Conservation (phyloP, 2,797 vertebrate genomes). For the Bradypus variegatus region DNA sequence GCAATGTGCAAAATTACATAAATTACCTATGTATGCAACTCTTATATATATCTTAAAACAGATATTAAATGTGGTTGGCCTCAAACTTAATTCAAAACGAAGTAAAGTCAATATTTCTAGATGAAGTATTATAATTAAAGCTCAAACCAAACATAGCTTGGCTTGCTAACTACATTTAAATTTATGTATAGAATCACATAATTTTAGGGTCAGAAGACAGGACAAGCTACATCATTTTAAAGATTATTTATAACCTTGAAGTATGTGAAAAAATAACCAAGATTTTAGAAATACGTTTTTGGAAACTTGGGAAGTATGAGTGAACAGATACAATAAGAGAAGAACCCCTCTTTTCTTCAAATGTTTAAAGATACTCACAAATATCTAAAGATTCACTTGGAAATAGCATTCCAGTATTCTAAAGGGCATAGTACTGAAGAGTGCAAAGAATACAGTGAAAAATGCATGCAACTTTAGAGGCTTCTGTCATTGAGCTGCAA, state of each 20-base stretch:
- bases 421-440: neutral
- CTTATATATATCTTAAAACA: neutral
- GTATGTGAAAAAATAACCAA: neutral
- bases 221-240: neutral
- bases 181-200: neutral
- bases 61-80: neutral
- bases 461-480: neutral
- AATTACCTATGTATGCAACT: neutral
- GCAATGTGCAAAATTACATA: neutral
- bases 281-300: neutral
- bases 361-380: neutral
- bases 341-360: neutral
- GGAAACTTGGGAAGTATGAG: neutral
- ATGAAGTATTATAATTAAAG: neutral
- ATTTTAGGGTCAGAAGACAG: slow-evolving; percentile 10
- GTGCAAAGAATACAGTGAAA: neutral
- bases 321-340: neutral
- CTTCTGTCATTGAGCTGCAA: neutral
- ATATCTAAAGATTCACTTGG: neutral
- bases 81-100: slow-evolving; percentile 23
- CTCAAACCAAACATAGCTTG: neutral
- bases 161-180: slow-evolving; percentile 33
- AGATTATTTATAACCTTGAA: neutral
- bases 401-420: neutral
- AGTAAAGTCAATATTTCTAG: neutral